These are phyloP conservation scores for Lasiurus borealis DNA, from an alignment of 2,113 vertebrate genomes.

Conservation along the genomic window DNA sequence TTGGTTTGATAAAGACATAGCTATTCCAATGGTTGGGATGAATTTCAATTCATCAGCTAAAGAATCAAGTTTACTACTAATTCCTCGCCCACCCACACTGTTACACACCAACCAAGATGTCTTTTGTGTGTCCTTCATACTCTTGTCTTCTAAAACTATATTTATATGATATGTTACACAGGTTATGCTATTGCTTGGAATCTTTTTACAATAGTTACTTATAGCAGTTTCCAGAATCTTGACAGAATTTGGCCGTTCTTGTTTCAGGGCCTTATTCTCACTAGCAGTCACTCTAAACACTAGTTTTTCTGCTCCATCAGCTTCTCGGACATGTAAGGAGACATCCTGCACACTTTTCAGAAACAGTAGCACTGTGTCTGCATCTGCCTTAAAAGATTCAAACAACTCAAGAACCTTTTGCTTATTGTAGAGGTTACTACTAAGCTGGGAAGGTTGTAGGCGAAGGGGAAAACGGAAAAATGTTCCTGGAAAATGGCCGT, in stretches of 20 bases:
- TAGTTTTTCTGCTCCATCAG: conserved; percentile 93
- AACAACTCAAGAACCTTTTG: conserved; percentile 97
- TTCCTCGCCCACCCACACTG: conserved; percentile 95
- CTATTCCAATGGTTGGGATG: conserved; percentile 95
- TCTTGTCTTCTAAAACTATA: conserved; percentile 93
- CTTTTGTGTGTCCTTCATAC: conserved; percentile 91
- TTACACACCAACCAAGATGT: conserved; percentile 97
- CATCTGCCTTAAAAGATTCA: conserved; percentile 97
- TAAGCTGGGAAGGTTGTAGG: conserved; percentile 94
- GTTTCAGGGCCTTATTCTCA: conserved; percentile 90
- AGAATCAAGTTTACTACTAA: conserved; percentile 93
- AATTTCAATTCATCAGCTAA: conserved; percentile 98
- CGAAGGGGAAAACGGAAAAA: conserved; percentile 98
- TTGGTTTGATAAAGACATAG: conserved; percentile 88
- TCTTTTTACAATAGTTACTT: conserved; percentile 92
- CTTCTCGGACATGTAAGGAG: conserved; percentile 94
- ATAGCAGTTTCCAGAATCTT: conserved; percentile 92
- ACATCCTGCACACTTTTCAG: conserved; percentile 96
- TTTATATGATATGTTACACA: conserved; percentile 95
- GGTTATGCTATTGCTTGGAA: conserved; percentile 90
- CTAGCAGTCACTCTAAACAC: conserved; percentile 94
- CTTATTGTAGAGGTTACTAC: conserved; percentile 96
- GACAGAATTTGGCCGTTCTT: conserved; percentile 92
- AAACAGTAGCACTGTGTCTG: conserved; percentile 97
- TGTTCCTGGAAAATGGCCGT: conserved; percentile 95